Evolutionary conservation across 30 jellyfish, hydroid and myxozoan species (phyloP).

Genomic region (Turritopsis dohrnii): DNA sequence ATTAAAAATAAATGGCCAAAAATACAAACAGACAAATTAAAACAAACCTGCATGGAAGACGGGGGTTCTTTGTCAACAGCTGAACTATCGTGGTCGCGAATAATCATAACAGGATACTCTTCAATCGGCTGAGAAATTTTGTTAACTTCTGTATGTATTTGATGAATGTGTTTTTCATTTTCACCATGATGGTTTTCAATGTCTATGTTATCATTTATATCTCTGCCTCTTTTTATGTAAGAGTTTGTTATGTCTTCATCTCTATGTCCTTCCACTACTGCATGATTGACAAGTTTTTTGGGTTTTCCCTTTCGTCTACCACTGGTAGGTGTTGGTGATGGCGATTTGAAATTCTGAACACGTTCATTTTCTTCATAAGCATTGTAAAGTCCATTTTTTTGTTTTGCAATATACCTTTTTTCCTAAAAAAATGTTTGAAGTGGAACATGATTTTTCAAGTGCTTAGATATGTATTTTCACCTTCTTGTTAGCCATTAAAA

Average conservation of each 20-base stretch:
- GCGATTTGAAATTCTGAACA: background rate
- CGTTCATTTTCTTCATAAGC: background rate
- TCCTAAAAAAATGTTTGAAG: background rate
- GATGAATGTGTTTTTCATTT: background rate
- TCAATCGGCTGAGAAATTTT: slow-evolving; percentile 1
- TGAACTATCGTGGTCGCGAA: slow-evolving; percentile 11
- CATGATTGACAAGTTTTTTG: background rate
- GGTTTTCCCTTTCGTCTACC: slow-evolving; percentile 31
- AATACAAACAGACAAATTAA: background rate
- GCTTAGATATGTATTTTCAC: background rate
- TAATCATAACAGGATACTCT: slow-evolving; percentile 39
- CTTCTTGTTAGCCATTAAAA: no score
- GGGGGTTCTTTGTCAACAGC: slow-evolving; percentile 20
- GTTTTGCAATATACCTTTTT: background rate
- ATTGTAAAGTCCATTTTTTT: background rate
- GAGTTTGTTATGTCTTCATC: background rate
- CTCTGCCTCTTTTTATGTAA: background rate
- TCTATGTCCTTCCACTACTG: background rate
- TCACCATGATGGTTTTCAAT: background rate
- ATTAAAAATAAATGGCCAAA: background rate
- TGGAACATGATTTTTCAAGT: background rate
- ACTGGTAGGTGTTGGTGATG: slow-evolving; percentile 1
- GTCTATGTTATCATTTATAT: background rate
- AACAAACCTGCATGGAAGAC: background rate
- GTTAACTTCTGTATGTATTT: slow-evolving; percentile 11